Evolutionary conservation across 2,113 vertebrate genomes (phyloP), one percentile per base, ranked within the genome.

Genomic region (Macrotus californicus): DNA sequence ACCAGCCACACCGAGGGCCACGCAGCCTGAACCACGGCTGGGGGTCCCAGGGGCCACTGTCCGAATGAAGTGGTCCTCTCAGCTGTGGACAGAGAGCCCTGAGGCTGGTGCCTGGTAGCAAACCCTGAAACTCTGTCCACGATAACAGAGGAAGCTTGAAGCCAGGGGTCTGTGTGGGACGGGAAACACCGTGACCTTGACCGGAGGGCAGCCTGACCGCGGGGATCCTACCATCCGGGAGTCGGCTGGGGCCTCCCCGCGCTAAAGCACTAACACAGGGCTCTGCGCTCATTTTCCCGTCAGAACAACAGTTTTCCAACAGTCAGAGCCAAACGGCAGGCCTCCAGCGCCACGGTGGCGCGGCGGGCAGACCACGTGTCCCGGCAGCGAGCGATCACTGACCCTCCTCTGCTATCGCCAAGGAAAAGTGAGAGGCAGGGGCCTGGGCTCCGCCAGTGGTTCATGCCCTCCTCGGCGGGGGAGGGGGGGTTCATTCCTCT

Each of bases 341-440:
- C 31, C 0, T 39, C 4, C 1, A 31, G 26, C 3, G 29, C 64
- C 1, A 2, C 9, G 41, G 29, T 1, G 8, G 61, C 5, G 59
- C 0, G 0, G 34, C 0, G 13, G 66, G n/a, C 34, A 1, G 31
- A 4, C 18, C 0, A 0, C 3, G 4, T 2, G 21, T n/a, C 22
- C 22, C 1, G 41, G 31, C 0, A 2, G 5, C 0, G 19, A 11
- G 29, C 13, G 31, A 64, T 7, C 13, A 24, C 56, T 12, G 2
- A 1, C 2, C 3, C 6, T 39, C 67, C 70, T n/a, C 36, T 1
- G 24, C 24, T 0, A 7, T 1, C 4, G 41, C 36, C 87, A 34
- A 31, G 59, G 7, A 24, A 43, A 21, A n/a, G n/a, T 0, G 16
- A 29, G 8, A 88, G 77, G 56, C 7, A 1, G 19, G 5, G 4